These are phyloP conservation scores for Halcyon malimbica DNA, from an alignment of 2,113 vertebrate genomes.

Conservation along the genomic window DNA sequence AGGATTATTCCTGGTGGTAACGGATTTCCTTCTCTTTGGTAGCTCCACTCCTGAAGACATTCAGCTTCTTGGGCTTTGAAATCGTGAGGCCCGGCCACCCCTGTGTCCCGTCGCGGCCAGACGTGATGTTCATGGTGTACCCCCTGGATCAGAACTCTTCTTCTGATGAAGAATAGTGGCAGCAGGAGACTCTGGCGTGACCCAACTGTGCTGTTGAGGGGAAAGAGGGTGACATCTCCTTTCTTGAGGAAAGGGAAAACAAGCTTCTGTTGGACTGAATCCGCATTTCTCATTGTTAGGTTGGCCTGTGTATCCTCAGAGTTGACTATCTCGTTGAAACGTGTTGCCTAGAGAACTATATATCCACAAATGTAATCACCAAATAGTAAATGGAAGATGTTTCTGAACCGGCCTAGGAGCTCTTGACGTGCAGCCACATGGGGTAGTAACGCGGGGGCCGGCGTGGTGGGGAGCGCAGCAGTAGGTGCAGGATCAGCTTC, in stretches of 20 bases:
- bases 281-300: constrained; percentile 72
- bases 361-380: constrained; percentile 78
- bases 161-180: constrained; percentile 86
- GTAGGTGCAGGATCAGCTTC: neutral
- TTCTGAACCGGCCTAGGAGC: constrained; percentile 76
- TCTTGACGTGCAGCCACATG: constrained; percentile 64
- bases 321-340: constrained; percentile 76
- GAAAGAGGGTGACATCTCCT: constrained; percentile 54
- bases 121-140: constrained; percentile 97
- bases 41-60: constrained; percentile 94
- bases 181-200: constrained; percentile 41
- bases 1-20: neutral
- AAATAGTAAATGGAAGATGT: constrained; percentile 79
- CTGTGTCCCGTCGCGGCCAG: constrained; percentile 86
- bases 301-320: constrained; percentile 75
- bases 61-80: constrained; percentile 97
- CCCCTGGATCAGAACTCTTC: constrained; percentile 91
- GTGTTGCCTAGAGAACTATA: constrained; percentile 82
- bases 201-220: constrained; percentile 48
- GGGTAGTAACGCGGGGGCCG: constrained; percentile 32
- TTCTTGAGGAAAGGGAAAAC: constrained; percentile 60
- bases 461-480: neutral
- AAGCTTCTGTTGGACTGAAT: constrained; percentile 67
- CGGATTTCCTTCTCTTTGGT: constrained; percentile 31
- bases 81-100: constrained; percentile 93